Conservation (phyloP, 2,113 vertebrate genomes). For the Bambusicola thoracicus region DNA sequence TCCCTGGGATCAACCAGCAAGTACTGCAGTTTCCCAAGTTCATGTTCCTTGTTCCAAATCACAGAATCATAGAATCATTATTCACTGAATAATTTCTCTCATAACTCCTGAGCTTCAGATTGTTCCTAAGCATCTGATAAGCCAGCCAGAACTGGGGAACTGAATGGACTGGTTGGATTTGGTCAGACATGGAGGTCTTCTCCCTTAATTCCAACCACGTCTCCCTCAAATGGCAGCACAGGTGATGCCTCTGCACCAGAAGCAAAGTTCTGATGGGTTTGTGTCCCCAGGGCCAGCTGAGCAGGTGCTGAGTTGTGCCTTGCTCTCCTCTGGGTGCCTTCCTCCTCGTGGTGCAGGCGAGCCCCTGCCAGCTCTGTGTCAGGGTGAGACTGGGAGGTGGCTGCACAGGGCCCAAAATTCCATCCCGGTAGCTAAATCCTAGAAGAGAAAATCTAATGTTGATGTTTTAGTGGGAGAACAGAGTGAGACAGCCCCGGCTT, state of each 20-base stretch:
- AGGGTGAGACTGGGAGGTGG: accelerated
- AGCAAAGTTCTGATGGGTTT: background rate
- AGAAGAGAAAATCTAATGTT: background rate
- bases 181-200: background rate
- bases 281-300: background rate
- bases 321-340: background rate
- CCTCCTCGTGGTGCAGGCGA: background rate
- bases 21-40: conserved; percentile 3
- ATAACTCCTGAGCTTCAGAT: background rate
- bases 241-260: background rate
- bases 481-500: background rate
- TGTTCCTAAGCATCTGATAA: background rate
- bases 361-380: background rate
- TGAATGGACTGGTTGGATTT: background rate
- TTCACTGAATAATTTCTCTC: background rate
- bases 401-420: background rate
- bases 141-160: background rate
- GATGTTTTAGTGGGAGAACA: background rate
- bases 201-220: accelerated
- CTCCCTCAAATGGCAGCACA: background rate
- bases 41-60: background rate
- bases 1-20: background rate
- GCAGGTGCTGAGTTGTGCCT: background rate
- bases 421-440: background rate
- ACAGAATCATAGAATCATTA: background rate